Evolutionary conservation across 2,113 vertebrate genomes (phyloP), one percentile per base, ranked within the genome.

Genomic region (Mixornis gularis): DNA sequence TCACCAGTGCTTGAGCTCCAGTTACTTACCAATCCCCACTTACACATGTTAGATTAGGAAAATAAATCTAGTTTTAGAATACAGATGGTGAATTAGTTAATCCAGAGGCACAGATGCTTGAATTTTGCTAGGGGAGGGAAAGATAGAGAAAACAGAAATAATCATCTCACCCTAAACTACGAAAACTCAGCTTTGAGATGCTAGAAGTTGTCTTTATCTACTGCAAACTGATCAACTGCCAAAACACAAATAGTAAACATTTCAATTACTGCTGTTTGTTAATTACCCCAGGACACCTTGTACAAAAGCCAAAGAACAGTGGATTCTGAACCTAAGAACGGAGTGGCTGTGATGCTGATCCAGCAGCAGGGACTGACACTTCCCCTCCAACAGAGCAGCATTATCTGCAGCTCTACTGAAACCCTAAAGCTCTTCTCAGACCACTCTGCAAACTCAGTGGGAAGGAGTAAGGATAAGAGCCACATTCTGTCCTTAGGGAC

Each of bases 401-500:
- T 91, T 91, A 87, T 92, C 63, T 59, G 55, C 26, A 25, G 59
- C 62, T 64, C 73, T 15, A 1, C 0, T 40, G 46, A 65, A 87
- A 44, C 46, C 65, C 53, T 82, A 69, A 79, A 79, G 87, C 87
- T 65, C 89, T 65, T 62, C 84, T 91, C 78, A 92, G 66, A 87
- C 46, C 49, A 38, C 63, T 94, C 21, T 79, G 71, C 81, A 85
- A 77, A 82, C 46, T 36, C 84, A 93, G 91, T 89, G 87, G 79
- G 91, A 92, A 85, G 65, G 32, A 81, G 18, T n/a, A 62, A 46
- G 92, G 44, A 38, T 93, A 93, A 94, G 44, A 92, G 79, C 74
- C 59, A 48, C 81, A 89, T 87, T 96, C 55, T 96, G 87, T 85
- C 92, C 80, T 87, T 32, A 82, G 81, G 56, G 87, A 95, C 78